Conservation (phyloP, 2,797 vertebrate genomes). For the Bufotes viridis region DNA sequence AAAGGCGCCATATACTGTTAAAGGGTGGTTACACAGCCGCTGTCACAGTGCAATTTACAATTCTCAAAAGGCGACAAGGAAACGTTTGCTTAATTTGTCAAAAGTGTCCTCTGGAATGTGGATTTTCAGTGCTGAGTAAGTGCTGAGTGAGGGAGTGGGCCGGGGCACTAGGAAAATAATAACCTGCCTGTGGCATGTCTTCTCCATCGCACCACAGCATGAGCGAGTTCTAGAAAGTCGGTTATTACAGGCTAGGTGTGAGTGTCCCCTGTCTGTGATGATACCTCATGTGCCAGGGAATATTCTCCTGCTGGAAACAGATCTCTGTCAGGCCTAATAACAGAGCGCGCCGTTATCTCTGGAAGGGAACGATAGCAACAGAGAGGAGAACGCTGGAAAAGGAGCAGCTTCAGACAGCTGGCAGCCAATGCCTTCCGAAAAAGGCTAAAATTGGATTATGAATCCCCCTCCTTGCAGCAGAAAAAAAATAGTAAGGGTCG, state of each 20-base stretch:
- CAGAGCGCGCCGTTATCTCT: constrained; percentile 20
- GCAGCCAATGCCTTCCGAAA: background rate
- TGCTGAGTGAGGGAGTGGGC: constrained; percentile 20
- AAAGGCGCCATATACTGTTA: background rate
- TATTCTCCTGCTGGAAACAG: constrained; percentile 22
- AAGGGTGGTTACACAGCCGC: background rate
- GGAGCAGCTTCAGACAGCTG: background rate
- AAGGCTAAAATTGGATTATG: background rate
- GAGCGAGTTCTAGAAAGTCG: constrained; percentile 24
- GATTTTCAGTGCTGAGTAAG: constrained; percentile 32
- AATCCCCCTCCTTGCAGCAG: background rate
- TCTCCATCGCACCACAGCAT: constrained; percentile 23
- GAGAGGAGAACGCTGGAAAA: background rate
- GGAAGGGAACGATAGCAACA: background rate
- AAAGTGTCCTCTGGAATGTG: background rate
- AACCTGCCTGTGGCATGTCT: constrained; percentile 30
- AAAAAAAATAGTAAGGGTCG: background rate
- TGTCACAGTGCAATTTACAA: constrained; percentile 53
- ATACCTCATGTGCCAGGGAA: constrained; percentile 19
- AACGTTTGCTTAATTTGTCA: constrained; percentile 44
- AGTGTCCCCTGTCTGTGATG: constrained; percentile 43
- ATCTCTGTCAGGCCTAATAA: constrained; percentile 54
- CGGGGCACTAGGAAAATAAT: constrained; percentile 44
- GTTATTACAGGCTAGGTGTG: constrained; percentile 45
- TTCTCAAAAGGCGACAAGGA: constrained; percentile 31